These are phyloP conservation scores for Eulemur rufifrons DNA, from an alignment of 2,113 vertebrate genomes.

Conservation along the genomic window DNA sequence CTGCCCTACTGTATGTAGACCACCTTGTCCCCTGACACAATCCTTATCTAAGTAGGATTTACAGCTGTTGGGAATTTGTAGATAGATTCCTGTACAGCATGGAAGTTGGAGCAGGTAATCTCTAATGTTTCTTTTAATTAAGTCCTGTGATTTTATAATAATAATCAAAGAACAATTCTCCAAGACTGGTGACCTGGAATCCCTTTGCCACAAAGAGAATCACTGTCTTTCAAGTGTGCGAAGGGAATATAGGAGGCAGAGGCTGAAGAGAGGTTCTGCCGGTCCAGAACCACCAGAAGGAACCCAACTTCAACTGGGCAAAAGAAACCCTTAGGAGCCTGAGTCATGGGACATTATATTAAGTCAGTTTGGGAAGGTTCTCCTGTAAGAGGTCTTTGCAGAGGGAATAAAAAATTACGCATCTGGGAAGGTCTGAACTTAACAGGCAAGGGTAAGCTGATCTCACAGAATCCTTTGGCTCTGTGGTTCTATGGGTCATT, in stretches of 20 bases:
- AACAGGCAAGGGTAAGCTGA: neutral
- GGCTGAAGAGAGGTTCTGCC: accelerated
- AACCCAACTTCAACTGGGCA: neutral
- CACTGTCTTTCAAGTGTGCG: accelerated
- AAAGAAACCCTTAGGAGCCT: neutral
- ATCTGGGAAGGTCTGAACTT: neutral
- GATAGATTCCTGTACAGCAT: neutral
- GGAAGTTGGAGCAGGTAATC: neutral
- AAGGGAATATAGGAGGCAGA: neutral
- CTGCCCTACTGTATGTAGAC: neutral
- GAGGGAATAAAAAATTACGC: neutral
- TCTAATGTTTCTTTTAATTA: neutral
- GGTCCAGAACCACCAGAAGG: neutral
- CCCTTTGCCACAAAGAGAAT: neutral
- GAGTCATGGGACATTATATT: neutral
- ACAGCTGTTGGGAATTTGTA: neutral
- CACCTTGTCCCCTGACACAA: accelerated
- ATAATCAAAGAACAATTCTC: neutral
- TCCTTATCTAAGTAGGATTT: neutral
- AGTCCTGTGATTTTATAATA: neutral
- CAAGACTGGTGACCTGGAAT: neutral
- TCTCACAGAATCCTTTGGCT: neutral
- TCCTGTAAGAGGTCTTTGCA: neutral
- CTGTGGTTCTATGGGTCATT: neutral
- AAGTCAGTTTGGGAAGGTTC: neutral